phyloP scores from a whole-genome alignment of 2,113 vertebrate species.

The Neotoma lepida region DNA sequence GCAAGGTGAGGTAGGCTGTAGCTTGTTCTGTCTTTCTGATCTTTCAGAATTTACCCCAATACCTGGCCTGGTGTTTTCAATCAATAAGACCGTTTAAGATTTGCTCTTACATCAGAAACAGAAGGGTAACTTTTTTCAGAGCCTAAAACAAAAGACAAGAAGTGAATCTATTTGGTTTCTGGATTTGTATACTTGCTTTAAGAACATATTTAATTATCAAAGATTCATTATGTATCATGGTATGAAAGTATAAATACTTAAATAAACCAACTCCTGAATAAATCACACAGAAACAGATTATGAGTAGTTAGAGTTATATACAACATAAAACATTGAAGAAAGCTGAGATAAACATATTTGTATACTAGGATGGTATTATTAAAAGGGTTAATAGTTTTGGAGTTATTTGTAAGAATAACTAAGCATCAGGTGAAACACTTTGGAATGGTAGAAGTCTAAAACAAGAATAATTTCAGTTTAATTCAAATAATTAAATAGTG shows the following conservation, averaged over 20 bases:
- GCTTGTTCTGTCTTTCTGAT: too few species aligned
- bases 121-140: slow-evolving; percentile 24
- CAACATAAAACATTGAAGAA: slow-evolving; percentile 49
- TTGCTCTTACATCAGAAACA: too few species aligned
- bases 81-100: too few species aligned
- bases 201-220: not conserved
- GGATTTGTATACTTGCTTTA: slow-evolving; percentile 16
- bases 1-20: too few species aligned
- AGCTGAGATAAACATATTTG: not conserved
- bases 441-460: slow-evolving; percentile 53
- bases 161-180: slow-evolving; percentile 22
- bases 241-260: slow-evolving; percentile 53
- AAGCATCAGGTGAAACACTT: slow-evolving; percentile 5
- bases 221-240: not conserved
- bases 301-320: not conserved
- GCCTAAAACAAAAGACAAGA: not conserved
- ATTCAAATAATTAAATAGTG: slow-evolving; percentile 42
- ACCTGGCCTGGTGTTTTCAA: too few species aligned
- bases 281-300: not conserved
- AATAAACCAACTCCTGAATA: slow-evolving; percentile 8
- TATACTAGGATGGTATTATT: slow-evolving; percentile 13
- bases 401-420: slow-evolving; percentile 11
- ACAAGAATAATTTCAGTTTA: slow-evolving; percentile 24
- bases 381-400: not conserved
- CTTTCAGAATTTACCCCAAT: too few species aligned